Evolutionary conservation across 2,888 invertebrate genomes (phyloP), one percentile per base, ranked within the genome.

Genomic region (Flexamia atlantica): DNA sequence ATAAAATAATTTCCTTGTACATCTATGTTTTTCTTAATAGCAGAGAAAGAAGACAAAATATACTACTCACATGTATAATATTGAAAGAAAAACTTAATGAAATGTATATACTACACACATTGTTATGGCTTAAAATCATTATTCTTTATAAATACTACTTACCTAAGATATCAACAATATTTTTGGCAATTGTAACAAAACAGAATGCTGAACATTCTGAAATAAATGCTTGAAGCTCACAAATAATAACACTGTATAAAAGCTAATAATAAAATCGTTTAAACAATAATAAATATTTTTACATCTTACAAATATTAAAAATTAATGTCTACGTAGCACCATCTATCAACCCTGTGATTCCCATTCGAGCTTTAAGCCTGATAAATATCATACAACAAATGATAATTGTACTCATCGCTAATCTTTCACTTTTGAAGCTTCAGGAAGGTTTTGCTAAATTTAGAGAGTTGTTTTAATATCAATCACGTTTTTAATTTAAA

Each of bases 121-220:
- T 40, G 40, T n/a, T 68, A 68, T 68, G 40, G 14, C 20, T 32
- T n/a, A 17, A 70, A 40, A 70, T 68, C 36, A 23, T 40, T 20
- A 36, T 10, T 40, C 3, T 20, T 76, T 46, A 46, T 76, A 76
- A 46, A 46, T 36, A 76, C 50, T 25, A 46, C 76, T 46, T 28
- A 46, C n/a, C 42, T 42, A 76, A 42, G n/a, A 25, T 76, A 42
- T 76, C 28, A 76, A 76, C 76, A 76, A 46, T 0, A 50, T 42
- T 76, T 76, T 76, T 76, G 76, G 76, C 76, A 76, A 46, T 76
- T 50, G 23, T 76, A 76, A 76, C 76, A 76, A 76, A 76, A 46
- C 76, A 76, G 76, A 76, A 76, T 76, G 76, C 17, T 28, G 0
- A 4, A 76, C 76, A 76, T 76, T 46, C 76, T 76, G 76, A 76